phyloP scores from a whole-genome alignment of 1,140 invertebrate genomes.

The Callitettix versicolor region DNA sequence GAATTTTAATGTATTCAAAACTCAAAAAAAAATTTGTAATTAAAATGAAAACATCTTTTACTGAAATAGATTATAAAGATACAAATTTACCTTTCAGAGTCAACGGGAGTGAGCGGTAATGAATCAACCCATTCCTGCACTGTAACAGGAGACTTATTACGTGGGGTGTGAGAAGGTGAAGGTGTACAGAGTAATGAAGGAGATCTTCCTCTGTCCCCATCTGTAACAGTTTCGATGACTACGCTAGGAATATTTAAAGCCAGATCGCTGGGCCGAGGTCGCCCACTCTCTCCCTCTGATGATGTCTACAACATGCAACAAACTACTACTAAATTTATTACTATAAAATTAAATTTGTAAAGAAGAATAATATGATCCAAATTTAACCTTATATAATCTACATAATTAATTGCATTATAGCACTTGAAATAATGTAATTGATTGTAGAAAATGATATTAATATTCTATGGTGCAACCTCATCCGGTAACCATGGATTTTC shows the following conservation, averaged over 20 bases:
- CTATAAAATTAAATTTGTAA: too few species aligned
- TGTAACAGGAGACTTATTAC: conserved; percentile 31
- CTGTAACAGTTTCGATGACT: neutral
- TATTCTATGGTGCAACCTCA: too few species aligned
- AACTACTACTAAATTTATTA: neutral
- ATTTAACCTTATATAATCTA: too few species aligned
- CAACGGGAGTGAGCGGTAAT: conserved; percentile 22
- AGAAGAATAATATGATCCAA: too few species aligned
- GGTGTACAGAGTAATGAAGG: neutral
- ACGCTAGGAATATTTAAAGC: neutral
- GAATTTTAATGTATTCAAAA: too few species aligned
- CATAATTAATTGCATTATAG: too few species aligned
- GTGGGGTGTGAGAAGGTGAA: conserved; percentile 12
- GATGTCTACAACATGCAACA: neutral
- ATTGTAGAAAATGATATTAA: too few species aligned
- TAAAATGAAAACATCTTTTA: too few species aligned
- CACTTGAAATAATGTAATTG: too few species aligned
- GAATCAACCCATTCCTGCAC: conserved; percentile 33
- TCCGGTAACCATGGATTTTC: too few species aligned
- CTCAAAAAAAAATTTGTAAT: too few species aligned
- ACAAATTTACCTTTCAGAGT: neutral
- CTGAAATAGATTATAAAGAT: too few species aligned
- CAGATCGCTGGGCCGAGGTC: conserved; percentile 4
- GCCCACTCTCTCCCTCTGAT: neutral
- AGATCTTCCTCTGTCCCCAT: neutral